Evolutionary conservation across 1,140 invertebrate species (phyloP), one percentile per base, ranked within the genome.

Genomic region (Babylonia areolata): DNA sequence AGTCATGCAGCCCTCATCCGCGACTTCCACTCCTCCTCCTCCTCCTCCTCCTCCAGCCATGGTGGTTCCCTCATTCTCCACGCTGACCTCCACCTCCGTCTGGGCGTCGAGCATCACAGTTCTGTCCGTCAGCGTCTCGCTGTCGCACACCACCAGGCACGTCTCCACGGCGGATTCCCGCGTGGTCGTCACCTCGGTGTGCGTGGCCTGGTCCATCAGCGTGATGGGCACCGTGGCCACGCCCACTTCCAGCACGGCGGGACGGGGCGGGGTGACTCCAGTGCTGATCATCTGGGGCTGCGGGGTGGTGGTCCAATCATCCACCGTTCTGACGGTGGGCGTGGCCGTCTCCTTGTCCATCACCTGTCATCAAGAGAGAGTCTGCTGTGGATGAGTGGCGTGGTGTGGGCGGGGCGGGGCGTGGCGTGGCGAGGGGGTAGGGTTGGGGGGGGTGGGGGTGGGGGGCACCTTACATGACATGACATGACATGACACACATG

Each of bases 111-210:
- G 73, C 31, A 79, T 77, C 39, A 86, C 73, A 5, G 89, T 79
- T 58, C 82, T 87, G 33, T 93, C 92, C 0, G 92, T 93, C 31
- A 92, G 51, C 1, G 92, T 93, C 83, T 93, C 92, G 39, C 89
- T 90, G 78, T 93, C 92, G 12, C 90, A 88, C 2, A 91, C 88
- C 54, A 88, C 71, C 15, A 92, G 39, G 0, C 77, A 69, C 15
- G 92, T 92, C 75, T 92, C 92, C 5, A 90, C 90, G 11, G 81
- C 87, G n/a, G 82, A 88, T 64, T 93, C 90, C 79, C 90, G 86
- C 12, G 81, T 73, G 11, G 91, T 88, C 46, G 89, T 87, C n/a
- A 90, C 87, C 23, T 91, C 89, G n/a, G 92, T 93, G 84, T 90
- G 87, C 33, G 92, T 93, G 9, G 89, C 89, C 81, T 92, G 90